Evolutionary conservation across 2,888 invertebrate species (phyloP), one percentile per base, ranked within the genome.

Genomic region (Lasiommata megera): DNA sequence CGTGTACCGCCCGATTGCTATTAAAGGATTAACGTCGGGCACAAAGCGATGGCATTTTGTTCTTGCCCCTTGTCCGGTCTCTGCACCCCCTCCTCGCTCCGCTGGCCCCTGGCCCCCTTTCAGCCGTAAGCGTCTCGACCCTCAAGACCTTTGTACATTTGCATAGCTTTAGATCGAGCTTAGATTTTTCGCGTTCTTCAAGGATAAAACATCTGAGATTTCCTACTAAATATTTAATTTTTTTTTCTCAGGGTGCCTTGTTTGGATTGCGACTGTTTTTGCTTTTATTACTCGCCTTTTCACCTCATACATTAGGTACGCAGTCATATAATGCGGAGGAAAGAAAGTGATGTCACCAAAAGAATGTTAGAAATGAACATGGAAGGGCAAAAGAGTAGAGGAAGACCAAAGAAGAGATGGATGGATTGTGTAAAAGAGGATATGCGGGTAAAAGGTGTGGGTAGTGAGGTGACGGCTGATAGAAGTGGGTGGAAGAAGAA

Each of bases 141-240:
- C 83, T 84, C 76, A 86, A 88, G 88, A 87, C 84, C 83, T 86
- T 84, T 79, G 79, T 79, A 84, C 81, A 89, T 89, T 89, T 89
- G 87, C 88, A 89, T 89, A 88, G 87, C 86, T 86, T 87, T 87
- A 75, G 74, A 67, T 59, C 76, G 64, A 66, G 82, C 82, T 87
- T 80, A 85, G 84, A 71, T 81, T 87, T 85, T 87, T 83, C 82
- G 72, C 79, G 77, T 81, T 83, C 84, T 85, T 86, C 86, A 78
- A 80, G 82, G 84, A 86, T 85, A 82, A 84, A 82, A 77, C 68
- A 76, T 72, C 37, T 23, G 12, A 61, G 60, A 63, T 61, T 58
- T 57, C 50, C 51, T 64, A 61, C 51, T 63, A 61, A 54, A 61
- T 55, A 46, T 34, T 47, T 52, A 34, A 47, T 34, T 47, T 6